These are phyloP conservation scores for Molossus molossus DNA, from an alignment of 2,797 vertebrate species.

Conservation along the genomic window DNA sequence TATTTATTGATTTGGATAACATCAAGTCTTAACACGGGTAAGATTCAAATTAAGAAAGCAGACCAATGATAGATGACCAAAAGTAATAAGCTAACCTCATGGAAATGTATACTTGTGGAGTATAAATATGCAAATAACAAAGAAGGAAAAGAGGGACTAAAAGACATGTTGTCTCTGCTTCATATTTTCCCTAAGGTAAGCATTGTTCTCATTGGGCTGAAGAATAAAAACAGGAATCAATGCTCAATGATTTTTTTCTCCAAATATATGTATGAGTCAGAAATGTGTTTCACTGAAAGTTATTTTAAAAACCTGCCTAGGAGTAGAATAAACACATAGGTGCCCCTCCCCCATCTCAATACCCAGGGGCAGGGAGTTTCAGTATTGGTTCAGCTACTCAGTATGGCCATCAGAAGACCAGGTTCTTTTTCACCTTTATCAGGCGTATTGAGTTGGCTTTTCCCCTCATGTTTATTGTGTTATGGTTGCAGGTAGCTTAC, in stretches of 20 bases:
- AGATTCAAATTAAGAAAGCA: constrained; percentile 38
- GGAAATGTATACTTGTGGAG: not conserved
- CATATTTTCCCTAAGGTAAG: constrained; percentile 38
- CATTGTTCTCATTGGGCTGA: not conserved
- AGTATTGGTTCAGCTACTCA: not conserved
- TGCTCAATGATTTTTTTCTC: constrained; percentile 36
- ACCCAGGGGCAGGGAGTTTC: too few relatives aligned
- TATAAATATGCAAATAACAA: constrained; percentile 52
- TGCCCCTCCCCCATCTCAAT: not conserved
- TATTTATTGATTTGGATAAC: not conserved
- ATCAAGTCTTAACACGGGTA: not conserved
- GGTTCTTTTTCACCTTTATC: not conserved
- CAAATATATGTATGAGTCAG: constrained; percentile 59
- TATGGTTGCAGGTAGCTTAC: too few relatives aligned
- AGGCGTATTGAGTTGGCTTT: not conserved
- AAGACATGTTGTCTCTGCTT: constrained; percentile 27
- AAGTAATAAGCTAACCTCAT: constrained; percentile 1
- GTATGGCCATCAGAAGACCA: accelerated
- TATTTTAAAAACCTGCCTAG: not conserved
- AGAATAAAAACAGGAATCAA: constrained; percentile 57
- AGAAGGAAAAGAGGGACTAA: not conserved
- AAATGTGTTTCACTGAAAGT: constrained; percentile 36
- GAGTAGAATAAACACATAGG: not conserved
- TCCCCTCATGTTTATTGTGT: not conserved
- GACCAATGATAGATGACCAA: not conserved